Evolutionary conservation across 1,140 invertebrate genomes (phyloP).

Genomic region (Ceratoteleas bidentatus): DNA sequence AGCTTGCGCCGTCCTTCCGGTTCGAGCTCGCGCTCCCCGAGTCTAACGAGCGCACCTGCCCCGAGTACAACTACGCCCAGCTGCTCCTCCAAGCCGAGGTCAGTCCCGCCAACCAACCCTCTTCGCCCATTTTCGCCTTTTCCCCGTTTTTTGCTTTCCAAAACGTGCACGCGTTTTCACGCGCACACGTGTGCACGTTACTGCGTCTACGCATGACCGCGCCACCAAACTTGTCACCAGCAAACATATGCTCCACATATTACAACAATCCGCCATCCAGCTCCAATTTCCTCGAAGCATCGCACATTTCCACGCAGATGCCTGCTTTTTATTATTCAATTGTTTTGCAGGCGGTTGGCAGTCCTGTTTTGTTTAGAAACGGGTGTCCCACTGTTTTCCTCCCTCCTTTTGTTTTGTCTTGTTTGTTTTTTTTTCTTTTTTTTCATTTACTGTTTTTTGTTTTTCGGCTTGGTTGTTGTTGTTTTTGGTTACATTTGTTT

Average conservation of each 20-base stretch:
- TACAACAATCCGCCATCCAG: no score
- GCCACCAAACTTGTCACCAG: constrained; percentile 31
- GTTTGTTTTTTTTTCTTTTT: no score
- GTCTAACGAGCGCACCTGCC: constrained; percentile 85
- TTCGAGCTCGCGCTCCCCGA: constrained; percentile 83
- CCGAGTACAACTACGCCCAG: constrained; percentile 85
- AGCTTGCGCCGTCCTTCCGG: constrained; percentile 81
- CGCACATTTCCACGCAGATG: no score
- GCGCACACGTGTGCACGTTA: constrained; percentile 37
- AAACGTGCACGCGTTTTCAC: background rate
- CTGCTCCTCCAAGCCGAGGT: constrained; percentile 84
- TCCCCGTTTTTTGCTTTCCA: background rate
- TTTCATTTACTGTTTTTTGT: no score
- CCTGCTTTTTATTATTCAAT: no score
- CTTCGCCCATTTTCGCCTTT: background rate
- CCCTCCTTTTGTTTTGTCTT: no score
- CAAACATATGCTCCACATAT: constrained; percentile 41
- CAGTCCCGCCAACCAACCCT: constrained; percentile 71
- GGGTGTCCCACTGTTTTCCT: no score
- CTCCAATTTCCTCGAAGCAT: no score
- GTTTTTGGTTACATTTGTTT: background rate
- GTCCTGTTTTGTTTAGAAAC: no score
- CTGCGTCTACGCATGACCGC: constrained; percentile 49
- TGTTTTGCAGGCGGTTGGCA: no score
- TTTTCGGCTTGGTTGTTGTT: no score